Evolutionary conservation across 1,140 invertebrate genomes (phyloP), one percentile per base, ranked within the genome.

Genomic region (Brachionus manjavacas): DNA sequence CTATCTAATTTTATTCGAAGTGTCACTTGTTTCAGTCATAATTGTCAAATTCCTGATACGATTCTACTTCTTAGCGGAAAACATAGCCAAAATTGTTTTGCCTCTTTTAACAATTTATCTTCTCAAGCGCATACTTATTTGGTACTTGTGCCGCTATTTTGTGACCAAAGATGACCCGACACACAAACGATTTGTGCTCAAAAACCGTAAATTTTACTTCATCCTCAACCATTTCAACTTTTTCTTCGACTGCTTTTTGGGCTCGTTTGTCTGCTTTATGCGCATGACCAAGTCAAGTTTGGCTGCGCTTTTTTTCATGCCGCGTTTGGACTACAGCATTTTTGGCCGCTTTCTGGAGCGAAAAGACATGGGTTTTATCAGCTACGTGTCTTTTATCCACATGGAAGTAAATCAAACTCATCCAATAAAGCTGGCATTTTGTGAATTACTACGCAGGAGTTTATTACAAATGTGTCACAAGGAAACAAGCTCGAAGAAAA

Each of bases 221-320:
- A 60, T 84, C 20, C 60, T 84, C 12, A 74, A 49, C 35, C 64
- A 84, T 78, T 84, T 84, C 70, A 84, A 84, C 41, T 84, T 84
- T 74, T 84, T 84, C 83, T 84, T 84, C 23, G 83, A 84, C 39
- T 84, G 83, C 39, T 84, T 84, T 76, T 49, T 84, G 9, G 83
- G 83, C 12, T 74, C 64, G 3, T 52, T 84, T 84, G 46, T 72
- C 14, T 84, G 83, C 55, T 52, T 72, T 39, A 52, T 76, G 64
- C 66, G 83, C 25, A 72, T 84, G 25, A 16, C 68, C 11, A 72
- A 84, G 41, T 68, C 83, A n/a, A 52, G 60, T 46, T 16, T 84
- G 11, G 83, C 83, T 0, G 83, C 83, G 28, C 12, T 84, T 4
- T 72, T 84, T 23, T 76, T 84, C 14, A 41, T 84, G 28, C 70